A percentile compares a stretch with the other conserved stretches of the same genome.
Conservation (phyloP, 2,113 vertebrate species). For the Anser brachyrhynchus region DNA sequence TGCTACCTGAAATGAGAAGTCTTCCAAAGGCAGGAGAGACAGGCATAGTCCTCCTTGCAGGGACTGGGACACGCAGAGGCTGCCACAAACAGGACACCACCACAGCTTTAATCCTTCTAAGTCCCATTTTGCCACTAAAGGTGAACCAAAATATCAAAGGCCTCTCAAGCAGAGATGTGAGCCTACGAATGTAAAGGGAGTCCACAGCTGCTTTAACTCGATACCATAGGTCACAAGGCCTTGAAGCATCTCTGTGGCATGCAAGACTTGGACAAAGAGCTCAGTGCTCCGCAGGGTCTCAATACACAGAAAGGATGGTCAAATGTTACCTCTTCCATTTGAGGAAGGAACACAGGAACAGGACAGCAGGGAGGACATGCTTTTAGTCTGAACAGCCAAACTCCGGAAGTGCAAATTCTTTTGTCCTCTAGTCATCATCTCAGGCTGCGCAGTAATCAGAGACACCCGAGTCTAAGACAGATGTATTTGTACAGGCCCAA, state of each 20-base stretch:
- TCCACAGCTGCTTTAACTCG: neutral
- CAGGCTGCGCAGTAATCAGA: neutral
- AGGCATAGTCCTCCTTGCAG: neutral
- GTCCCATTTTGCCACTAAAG: neutral
- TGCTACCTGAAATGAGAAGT: neutral
- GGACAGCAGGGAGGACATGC: neutral
- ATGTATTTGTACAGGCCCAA: fast-evolving
- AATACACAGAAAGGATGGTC: neutral
- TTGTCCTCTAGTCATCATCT: neutral
- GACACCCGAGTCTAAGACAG: neutral
- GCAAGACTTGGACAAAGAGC: neutral
- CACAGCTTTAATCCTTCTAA: neutral
- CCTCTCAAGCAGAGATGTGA: neutral
- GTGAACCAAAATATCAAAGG: neutral
- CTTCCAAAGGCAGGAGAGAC: neutral
- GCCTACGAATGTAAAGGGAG: neutral
- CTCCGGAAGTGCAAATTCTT: neutral
- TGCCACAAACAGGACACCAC: neutral
- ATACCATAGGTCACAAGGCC: fast-evolving
- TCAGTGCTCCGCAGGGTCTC: neutral
- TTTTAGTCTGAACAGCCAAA: neutral
- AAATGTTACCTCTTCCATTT: neutral
- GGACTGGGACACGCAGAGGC: neutral
- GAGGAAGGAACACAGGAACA: neutral
- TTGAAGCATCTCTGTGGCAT: neutral